Evolutionary conservation across 2,797 vertebrate species (phyloP).

Genomic region (Erethizon dorsatum): DNA sequence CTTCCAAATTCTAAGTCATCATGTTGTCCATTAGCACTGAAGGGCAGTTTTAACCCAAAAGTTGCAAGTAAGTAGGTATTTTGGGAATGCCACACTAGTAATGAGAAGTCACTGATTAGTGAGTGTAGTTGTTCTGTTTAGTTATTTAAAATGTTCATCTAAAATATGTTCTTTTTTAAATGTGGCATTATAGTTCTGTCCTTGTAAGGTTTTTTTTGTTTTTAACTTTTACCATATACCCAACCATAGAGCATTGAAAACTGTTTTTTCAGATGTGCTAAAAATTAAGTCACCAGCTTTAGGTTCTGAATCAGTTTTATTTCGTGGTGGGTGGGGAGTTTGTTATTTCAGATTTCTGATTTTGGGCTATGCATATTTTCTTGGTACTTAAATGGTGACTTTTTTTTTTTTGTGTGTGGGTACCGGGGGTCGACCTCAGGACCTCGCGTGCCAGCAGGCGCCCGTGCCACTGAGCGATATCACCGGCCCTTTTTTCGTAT

Average conservation of each 20-base stretch:
- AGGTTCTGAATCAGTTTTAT: constrained; percentile 58
- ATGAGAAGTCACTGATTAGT: constrained; percentile 57
- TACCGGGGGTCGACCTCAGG: too few relatives aligned
- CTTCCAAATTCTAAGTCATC: constrained; percentile 50
- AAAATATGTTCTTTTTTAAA: neutral
- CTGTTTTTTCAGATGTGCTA: constrained; percentile 49
- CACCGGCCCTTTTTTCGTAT: too few relatives aligned
- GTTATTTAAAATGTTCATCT: constrained; percentile 56
- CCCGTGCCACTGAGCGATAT: too few relatives aligned
- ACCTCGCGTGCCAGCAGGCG: too few relatives aligned
- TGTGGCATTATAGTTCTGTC: constrained; percentile 20
- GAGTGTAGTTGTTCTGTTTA: constrained; percentile 64
- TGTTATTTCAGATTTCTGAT: constrained; percentile 58
- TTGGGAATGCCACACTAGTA: constrained; percentile 40
- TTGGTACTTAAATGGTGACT: constrained; percentile 74
- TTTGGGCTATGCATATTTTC: constrained; percentile 36
- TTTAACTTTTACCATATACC: constrained; percentile 27
- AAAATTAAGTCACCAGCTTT: constrained; percentile 67
- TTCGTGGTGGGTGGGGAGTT: neutral
- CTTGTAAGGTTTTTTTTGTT: neutral
- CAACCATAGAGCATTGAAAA: constrained; percentile 13
- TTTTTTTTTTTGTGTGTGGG: neutral
- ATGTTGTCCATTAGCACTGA: constrained; percentile 55
- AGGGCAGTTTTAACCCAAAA: constrained; percentile 67
- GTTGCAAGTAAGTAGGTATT: constrained; percentile 55